Conservation (phyloP, 2,797 vertebrate genomes). For the Aeoliscus strigatus region DNA sequence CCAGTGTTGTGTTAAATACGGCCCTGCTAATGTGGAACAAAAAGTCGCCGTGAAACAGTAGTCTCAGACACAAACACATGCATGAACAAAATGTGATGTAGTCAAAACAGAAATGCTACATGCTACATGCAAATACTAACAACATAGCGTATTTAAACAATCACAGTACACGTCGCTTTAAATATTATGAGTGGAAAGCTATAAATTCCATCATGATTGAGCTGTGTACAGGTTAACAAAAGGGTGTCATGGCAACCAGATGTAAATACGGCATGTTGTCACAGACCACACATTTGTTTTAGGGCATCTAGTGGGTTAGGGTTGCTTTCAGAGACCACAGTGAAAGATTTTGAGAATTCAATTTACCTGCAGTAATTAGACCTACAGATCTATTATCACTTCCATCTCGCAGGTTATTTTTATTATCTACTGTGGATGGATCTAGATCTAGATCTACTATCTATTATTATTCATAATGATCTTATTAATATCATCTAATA, state of each 20-base stretch:
- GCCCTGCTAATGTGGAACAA: too few species aligned
- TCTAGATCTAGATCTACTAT: not conserved
- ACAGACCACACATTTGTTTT: constrained; percentile 19
- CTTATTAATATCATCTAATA: not conserved
- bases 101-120: too few species aligned
- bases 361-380: too few species aligned
- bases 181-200: constrained; percentile 33
- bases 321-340: constrained; percentile 25
- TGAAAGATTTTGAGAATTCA: constrained; percentile 28
- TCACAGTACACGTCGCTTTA: constrained; percentile 17
- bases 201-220: constrained; percentile 32
- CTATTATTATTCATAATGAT: constrained; percentile 6
- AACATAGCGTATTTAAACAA: constrained; percentile 9
- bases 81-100: not conserved
- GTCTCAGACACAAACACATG: too few species aligned
- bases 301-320: constrained; percentile 27
- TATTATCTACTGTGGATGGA: not conserved
- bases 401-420: constrained; percentile 19
- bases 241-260: constrained; percentile 32
- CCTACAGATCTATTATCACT: too few species aligned
- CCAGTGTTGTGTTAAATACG: too few species aligned
- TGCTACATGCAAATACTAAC: constrained; percentile 7
- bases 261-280: constrained; percentile 36
- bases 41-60: too few species aligned
- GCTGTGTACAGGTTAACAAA: constrained; percentile 33